Evolutionary conservation across 2,888 invertebrate genomes (phyloP).

Genomic region (Parascotia fuliginaria): DNA sequence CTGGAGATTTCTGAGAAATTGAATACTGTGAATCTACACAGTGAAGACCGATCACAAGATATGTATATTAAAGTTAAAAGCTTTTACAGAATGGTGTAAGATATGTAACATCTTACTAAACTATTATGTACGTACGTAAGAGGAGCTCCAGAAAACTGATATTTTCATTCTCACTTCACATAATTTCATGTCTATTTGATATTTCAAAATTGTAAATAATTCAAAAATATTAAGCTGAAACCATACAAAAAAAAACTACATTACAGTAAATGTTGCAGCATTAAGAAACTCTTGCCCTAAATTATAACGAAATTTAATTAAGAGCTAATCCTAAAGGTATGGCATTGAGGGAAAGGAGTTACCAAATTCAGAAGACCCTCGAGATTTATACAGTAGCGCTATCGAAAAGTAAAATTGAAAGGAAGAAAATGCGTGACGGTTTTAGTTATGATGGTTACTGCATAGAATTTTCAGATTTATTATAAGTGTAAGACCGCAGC

Average conservation of each 20-base stretch:
- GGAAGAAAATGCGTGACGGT: constrained; percentile 23
- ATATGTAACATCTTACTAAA: no score
- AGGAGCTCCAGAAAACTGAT: no score
- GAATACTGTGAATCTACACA: no score
- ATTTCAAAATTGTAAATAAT: no score
- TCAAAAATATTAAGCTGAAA: neutral
- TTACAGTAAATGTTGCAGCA: no score
- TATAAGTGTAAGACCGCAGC: constrained; percentile 41
- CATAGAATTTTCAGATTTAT: constrained; percentile 54
- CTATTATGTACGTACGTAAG: no score
- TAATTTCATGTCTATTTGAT: no score
- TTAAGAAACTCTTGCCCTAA: constrained; percentile 12
- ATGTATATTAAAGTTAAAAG: no score
- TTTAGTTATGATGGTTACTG: constrained; percentile 45
- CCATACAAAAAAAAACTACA: neutral
- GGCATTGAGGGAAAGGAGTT: constrained; percentile 21
- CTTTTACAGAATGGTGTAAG: no score
- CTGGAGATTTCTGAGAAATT: constrained; percentile 4
- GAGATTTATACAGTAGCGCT: neutral
- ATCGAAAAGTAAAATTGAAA: constrained; percentile 22
- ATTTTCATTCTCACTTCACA: no score
- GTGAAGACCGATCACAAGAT: no score
- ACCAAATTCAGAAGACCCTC: constrained; percentile 5
- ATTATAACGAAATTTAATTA: constrained; percentile 59
- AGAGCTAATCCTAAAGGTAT: constrained; percentile 50